Base-by-base conservation (phyloP, 2,888 invertebrate species). In the Drosophila rubida region DNA sequence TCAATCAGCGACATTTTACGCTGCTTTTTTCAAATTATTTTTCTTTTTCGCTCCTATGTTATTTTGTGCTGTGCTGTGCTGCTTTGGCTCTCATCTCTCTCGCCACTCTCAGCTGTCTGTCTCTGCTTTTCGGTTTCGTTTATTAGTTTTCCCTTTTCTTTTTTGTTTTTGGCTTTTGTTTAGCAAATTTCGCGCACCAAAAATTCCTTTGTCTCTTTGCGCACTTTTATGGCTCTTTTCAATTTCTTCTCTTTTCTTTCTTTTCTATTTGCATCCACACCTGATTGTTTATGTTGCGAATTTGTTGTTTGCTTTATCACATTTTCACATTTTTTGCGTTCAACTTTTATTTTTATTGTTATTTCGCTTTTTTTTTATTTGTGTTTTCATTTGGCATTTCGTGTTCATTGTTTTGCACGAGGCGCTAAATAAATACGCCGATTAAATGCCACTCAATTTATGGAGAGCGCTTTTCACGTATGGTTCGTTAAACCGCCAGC, bases 1-100 rank as follows among this genome's bases (percentile, higher is more conserved):
- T 87, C 86, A 89, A 89, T 87, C 88, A 85, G 89, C 87, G 89
- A 87, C 85, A 83, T 81, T 87, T 75, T 62, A 61, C 62, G 61
- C 53, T 57, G 49, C 37, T 57, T 51, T 61, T 67, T 61, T 58
- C 44, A 14, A 44, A 66, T 60, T 60, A 11, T 32, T 32, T 32
- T 37, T 57, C 49, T 61, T 66, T 61, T 57, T 27, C 44, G 19
- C 35, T 57, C 5, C 55, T 77, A n/a, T 58, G 19, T 19, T 19
- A 19, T 70, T 75, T 80, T 69, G n/a, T n/a, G n/a, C n/a, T 79
- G 32, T 85, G 46, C n/a, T 32, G 11, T 27, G 27, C 3, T 27
- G 27, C 8, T 79, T 82, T 81, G 1, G 1, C 19, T 19, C 19
- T 19, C 19, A 19, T 4, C 16, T 35, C 19, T 6, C 35, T 25